Percentiles rank a stretch among this genome's conserved stretches.
Conservation (phyloP, 2,113 vertebrate genomes). For the Forbesichthys papilliferus region DNA sequence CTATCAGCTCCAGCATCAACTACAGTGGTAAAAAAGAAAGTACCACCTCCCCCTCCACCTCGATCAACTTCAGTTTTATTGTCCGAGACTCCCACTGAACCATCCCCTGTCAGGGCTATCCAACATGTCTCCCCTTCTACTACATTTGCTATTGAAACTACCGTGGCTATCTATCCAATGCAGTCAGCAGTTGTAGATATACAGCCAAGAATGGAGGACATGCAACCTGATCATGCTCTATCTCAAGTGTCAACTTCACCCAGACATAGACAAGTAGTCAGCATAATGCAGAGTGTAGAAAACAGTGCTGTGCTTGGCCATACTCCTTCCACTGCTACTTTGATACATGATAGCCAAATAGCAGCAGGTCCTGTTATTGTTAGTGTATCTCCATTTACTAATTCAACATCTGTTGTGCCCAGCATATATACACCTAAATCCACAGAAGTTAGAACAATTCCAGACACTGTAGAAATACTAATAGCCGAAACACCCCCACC, state of each 20-base stretch:
- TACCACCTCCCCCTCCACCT: constrained; percentile 69
- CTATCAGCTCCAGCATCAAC: constrained; percentile 45
- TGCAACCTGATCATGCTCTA: constrained; percentile 40
- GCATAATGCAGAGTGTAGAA: constrained; percentile 78
- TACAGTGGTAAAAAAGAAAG: constrained; percentile 67
- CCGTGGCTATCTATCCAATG: constrained; percentile 47
- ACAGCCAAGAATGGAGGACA: constrained; percentile 65
- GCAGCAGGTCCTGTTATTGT: constrained; percentile 19
- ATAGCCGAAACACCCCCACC: constrained; percentile 70
- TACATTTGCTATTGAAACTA: constrained; percentile 25
- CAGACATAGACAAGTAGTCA: constrained; percentile 69
- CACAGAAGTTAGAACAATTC: constrained; percentile 68
- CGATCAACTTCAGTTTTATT: constrained; percentile 68
- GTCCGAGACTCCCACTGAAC: constrained; percentile 38
- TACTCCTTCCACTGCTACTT: constrained; percentile 51
- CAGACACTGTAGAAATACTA: constrained; percentile 69
- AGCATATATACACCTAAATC: constrained; percentile 69
- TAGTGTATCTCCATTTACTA: constrained; percentile 23
- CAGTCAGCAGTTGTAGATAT: constrained; percentile 70
- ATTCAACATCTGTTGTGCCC: constrained; percentile 34
- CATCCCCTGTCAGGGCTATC: constrained; percentile 33
- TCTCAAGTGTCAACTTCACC: constrained; percentile 60
- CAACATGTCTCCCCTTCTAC: constrained; percentile 48
- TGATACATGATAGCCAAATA: constrained; percentile 65
- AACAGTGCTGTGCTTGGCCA: constrained; percentile 44